Conservation (phyloP, 2,797 vertebrate genomes). For the Spinus pinus region DNA sequence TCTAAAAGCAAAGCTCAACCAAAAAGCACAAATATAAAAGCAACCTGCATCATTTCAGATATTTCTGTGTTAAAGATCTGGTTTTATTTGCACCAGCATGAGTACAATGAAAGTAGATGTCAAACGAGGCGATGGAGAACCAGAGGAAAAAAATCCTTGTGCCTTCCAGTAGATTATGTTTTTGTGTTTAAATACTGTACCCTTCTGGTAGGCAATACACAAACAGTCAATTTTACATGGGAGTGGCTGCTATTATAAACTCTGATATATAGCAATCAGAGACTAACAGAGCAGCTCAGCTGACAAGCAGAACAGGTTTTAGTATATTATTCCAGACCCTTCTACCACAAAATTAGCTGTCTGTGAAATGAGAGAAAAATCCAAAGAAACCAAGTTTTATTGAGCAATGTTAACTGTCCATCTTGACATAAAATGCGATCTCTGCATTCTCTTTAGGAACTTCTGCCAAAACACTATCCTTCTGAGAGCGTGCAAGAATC, state of each 20-base stretch:
- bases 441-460: neutral
- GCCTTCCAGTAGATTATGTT: neutral
- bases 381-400: neutral
- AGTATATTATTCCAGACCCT: neutral
- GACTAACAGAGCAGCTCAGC: neutral
- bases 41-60: neutral
- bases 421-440: neutral
- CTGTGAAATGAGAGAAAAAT: neutral
- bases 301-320: conserved; percentile 39
- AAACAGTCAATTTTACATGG: neutral
- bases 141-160: neutral
- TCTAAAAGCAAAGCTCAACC: neutral
- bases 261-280: neutral
- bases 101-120: neutral
- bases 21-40: neutral
- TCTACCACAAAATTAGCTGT: neutral
- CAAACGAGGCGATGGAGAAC: neutral
- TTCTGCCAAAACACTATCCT: neutral
- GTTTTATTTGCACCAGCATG: neutral
- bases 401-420: accelerated
- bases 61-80: neutral
- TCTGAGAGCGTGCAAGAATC: neutral
- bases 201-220: neutral
- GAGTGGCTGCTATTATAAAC: neutral
- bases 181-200: neutral